These are phyloP conservation scores for Ischnura elegans DNA, from an alignment of 2,888 invertebrate species.

Conservation along the genomic window DNA sequence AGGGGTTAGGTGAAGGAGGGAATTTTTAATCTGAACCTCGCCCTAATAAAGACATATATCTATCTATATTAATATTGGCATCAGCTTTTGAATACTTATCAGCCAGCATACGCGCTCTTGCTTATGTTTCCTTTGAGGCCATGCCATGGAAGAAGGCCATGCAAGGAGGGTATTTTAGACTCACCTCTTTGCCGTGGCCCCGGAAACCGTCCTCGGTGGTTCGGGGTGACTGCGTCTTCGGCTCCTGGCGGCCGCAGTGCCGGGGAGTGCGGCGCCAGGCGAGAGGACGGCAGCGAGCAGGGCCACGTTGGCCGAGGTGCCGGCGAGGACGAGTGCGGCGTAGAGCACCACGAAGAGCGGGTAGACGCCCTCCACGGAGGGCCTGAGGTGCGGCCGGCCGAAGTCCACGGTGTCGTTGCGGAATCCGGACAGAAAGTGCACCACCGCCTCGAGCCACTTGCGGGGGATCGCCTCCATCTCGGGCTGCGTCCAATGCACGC, in stretches of 20 bases:
- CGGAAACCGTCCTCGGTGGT: slow-evolving; percentile 37
- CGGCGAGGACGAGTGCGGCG: slow-evolving; percentile 80
- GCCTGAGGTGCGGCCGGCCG: slow-evolving; percentile 81
- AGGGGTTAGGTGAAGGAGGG: too few relatives aligned
- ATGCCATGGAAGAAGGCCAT: neutral
- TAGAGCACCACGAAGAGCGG: slow-evolving; percentile 84
- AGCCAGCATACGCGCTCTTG: too few relatives aligned
- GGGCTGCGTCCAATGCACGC: slow-evolving; percentile 42
- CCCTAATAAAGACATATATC: too few relatives aligned
- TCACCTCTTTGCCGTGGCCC: neutral
- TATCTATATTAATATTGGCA: too few relatives aligned
- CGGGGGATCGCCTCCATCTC: slow-evolving; percentile 73
- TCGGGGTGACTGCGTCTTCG: neutral
- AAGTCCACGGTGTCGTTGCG: slow-evolving; percentile 79
- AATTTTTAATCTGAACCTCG: too few relatives aligned
- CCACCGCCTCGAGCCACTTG: slow-evolving; percentile 75
- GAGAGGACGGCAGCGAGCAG: slow-evolving; percentile 79
- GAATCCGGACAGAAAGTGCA: slow-evolving; percentile 76
- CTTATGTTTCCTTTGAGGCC: too few relatives aligned
- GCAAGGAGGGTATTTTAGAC: neutral
- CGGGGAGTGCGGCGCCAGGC: slow-evolving; percentile 73
- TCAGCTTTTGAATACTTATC: too few relatives aligned
- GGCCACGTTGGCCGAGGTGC: slow-evolving; percentile 81
- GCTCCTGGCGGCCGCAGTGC: neutral
- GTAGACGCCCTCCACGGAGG: slow-evolving; percentile 81